These are phyloP conservation scores for Pimephales promelas DNA, from an alignment of 2,113 vertebrate genomes.

Conservation along the genomic window DNA sequence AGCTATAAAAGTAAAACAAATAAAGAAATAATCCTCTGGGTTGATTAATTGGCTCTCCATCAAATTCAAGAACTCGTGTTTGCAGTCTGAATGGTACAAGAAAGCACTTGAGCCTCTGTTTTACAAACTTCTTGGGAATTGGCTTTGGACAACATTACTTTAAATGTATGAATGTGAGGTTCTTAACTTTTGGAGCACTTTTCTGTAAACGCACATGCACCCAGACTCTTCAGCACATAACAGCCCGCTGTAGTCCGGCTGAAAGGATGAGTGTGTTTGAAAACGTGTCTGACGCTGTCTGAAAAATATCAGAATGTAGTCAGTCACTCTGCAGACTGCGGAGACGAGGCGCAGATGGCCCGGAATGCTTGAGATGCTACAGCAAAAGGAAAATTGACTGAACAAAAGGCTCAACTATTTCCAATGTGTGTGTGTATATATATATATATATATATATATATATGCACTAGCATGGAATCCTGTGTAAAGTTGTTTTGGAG, in stretches of 20 bases:
- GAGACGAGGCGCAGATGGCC: slow-evolving; percentile 29
- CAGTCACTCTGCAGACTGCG: slow-evolving; percentile 34
- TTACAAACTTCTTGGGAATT: slow-evolving; percentile 15
- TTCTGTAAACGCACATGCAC: slow-evolving; percentile 4
- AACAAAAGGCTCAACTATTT: slow-evolving; percentile 15
- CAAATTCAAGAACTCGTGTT: background rate
- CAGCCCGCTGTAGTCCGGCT: slow-evolving; percentile 19
- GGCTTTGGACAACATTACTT: slow-evolving; percentile 2
- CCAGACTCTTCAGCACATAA: slow-evolving; percentile 16
- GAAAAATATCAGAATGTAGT: slow-evolving; percentile 40
- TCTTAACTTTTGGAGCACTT: slow-evolving; percentile 1
- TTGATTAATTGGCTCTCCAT: background rate
- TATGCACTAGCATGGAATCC: background rate
- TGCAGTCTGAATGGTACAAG: background rate
- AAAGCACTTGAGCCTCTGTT: slow-evolving; percentile 1
- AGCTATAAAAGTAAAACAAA: background rate
- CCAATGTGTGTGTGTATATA: background rate
- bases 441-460: too few relatives aligned
- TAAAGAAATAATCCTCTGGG: too few relatives aligned
- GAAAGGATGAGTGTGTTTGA: slow-evolving; percentile 36
- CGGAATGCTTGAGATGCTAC: slow-evolving; percentile 21
- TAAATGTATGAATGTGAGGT: slow-evolving; percentile 25
- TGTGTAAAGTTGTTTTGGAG: slow-evolving; percentile 17
- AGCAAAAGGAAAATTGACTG: slow-evolving; percentile 30
- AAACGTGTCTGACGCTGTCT: slow-evolving; percentile 33